These are phyloP conservation scores for Teleogryllus occipitalis DNA, from an alignment of 1,140 invertebrate species.

Conservation along the genomic window DNA sequence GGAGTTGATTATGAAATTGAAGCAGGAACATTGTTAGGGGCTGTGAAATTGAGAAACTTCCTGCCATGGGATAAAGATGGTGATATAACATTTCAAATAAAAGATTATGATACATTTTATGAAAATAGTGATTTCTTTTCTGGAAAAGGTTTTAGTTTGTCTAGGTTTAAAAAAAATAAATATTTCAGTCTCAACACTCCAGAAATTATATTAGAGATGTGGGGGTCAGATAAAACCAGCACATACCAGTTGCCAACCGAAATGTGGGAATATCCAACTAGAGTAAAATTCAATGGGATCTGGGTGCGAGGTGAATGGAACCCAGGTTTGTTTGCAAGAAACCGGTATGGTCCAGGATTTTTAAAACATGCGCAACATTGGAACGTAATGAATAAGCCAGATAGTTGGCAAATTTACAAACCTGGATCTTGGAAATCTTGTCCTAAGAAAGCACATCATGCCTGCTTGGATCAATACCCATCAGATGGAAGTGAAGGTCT, in stretches of 20 bases:
- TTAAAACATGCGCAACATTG: conserved; percentile 27
- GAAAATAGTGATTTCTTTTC: conserved; percentile 16
- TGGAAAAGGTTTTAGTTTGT: conserved; percentile 21
- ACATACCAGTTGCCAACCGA: conserved; percentile 17
- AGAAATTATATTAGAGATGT: conserved; percentile 20
- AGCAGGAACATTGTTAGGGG: conserved; percentile 29
- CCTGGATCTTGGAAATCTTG: conserved; percentile 24
- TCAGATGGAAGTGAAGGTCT: conserved; percentile 27
- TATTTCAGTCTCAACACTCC: conserved; percentile 14
- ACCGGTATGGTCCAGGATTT: conserved; percentile 29
- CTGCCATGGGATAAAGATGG: conserved; percentile 32
- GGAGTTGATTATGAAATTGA: conserved; percentile 29
- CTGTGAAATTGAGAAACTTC: conserved; percentile 30
- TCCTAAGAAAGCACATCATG: conserved; percentile 23
- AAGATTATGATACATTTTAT: conserved; percentile 15
- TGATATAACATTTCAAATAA: conserved; percentile 25
- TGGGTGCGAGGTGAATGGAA: conserved; percentile 30
- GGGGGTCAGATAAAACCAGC: conserved; percentile 15
- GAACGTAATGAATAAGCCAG: neutral
- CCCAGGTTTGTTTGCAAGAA: conserved; percentile 32
- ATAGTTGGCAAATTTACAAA: conserved; percentile 10
- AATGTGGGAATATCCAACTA: conserved; percentile 26
- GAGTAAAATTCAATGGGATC: conserved; percentile 26
- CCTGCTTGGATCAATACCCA: conserved; percentile 31
- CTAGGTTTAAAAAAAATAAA: conserved; percentile 1